Conservation (phyloP, 1,140 invertebrate genomes). For the Pararge aegeria region DNA sequence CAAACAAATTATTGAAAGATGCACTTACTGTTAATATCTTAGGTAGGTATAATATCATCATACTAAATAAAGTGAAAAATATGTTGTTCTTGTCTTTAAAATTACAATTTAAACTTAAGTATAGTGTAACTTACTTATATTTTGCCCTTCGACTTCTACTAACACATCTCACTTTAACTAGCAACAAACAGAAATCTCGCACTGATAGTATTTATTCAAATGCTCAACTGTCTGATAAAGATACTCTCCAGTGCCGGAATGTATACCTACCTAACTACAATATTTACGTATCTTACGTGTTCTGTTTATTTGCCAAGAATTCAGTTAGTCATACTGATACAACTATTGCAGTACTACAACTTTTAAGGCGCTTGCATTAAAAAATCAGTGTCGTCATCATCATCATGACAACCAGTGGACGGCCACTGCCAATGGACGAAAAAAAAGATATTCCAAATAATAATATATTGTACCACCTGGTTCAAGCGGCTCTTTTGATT, state of each 20-base stretch:
- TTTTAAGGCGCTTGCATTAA: background rate
- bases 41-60: too few species aligned
- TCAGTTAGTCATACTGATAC: constrained; percentile 12
- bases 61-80: too few species aligned
- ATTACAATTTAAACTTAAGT: too few species aligned
- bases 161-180: background rate
- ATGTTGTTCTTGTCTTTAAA: too few species aligned
- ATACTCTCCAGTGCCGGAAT: constrained; percentile 2
- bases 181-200: background rate
- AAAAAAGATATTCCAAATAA: too few species aligned
- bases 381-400: too few species aligned
- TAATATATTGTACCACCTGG: too few species aligned
- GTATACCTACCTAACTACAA: background rate
- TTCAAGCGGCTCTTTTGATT: too few species aligned
- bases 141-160: background rate
- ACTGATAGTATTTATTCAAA: constrained; percentile 9
- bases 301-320: constrained; percentile 25
- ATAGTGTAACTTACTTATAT: background rate
- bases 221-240: constrained; percentile 13
- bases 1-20: too few species aligned
- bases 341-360: background rate
- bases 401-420: too few species aligned
- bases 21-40: too few species aligned
- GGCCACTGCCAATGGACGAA: too few species aligned
- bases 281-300: constrained; percentile 17